These are phyloP conservation scores for Pimpla rufipes DNA, from an alignment of 2,888 invertebrate genomes.

Conservation along the genomic window DNA sequence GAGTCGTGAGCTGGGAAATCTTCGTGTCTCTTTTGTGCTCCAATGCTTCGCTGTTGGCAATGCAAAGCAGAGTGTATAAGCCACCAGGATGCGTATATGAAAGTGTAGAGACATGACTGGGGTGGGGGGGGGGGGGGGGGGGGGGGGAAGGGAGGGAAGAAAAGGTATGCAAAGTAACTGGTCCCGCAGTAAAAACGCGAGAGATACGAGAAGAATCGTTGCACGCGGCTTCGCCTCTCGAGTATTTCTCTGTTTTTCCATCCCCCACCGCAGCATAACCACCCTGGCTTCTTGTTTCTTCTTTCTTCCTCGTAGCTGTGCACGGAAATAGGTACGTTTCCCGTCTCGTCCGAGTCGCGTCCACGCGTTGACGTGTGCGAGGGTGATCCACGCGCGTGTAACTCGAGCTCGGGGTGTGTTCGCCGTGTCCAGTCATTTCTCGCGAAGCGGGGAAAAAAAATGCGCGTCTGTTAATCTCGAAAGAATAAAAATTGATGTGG, in stretches of 20 bases:
- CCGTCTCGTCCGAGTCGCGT: constrained; percentile 30
- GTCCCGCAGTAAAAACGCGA: constrained; percentile 57
- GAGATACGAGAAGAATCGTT: constrained; percentile 64
- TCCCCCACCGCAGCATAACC: not conserved
- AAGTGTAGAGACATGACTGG: constrained; percentile 30
- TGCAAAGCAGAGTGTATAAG: constrained; percentile 23
- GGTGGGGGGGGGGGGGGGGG: not conserved
- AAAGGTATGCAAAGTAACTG: constrained; percentile 63
- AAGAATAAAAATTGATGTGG: constrained; percentile 45
- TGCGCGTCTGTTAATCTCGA: constrained; percentile 45
- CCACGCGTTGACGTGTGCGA: constrained; percentile 20
- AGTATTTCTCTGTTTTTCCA: constrained; percentile 38
- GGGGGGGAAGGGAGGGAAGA: too few species aligned
- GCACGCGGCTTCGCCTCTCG: constrained; percentile 30
- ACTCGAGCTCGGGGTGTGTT: constrained; percentile 54
- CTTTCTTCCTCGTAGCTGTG: constrained; percentile 21
- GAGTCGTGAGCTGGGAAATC: not conserved
- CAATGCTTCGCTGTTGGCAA: not conserved
- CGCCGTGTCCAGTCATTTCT: constrained; percentile 47
- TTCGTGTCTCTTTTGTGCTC: not conserved
- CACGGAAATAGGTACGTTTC: constrained; percentile 43
- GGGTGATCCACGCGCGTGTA: constrained; percentile 2
- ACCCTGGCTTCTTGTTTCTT: constrained; percentile 23
- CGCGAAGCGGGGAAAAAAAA: constrained; percentile 32
- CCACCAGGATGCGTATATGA: constrained; percentile 17